Evolutionary conservation across 2,113 vertebrate genomes (phyloP).

Genomic region (Paracanthobrama guichenoti): DNA sequence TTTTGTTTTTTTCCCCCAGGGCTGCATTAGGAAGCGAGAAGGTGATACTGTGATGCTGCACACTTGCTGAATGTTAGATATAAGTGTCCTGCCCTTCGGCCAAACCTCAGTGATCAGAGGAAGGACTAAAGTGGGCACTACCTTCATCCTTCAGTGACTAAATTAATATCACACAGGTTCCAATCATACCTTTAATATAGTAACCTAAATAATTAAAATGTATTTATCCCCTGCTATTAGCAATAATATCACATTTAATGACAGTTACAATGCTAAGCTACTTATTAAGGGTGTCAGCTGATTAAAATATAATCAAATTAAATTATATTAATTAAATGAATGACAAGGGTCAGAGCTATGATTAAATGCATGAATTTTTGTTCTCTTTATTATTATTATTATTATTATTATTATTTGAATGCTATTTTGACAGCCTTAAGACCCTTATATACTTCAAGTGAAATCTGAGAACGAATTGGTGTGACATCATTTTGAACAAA

Average conservation of each 20-base stretch:
- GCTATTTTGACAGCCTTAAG: neutral
- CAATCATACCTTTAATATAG: neutral
- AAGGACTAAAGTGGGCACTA: neutral
- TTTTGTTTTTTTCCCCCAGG: too few species aligned
- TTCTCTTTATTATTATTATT: too few species aligned
- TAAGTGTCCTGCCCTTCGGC: neutral
- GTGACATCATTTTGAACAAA: too few species aligned
- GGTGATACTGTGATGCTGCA: neutral
- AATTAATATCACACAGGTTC: neutral
- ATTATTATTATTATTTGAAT: neutral
- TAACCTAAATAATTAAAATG: neutral
- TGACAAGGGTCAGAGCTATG: neutral
- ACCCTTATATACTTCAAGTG: too few species aligned
- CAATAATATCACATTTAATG: neutral
- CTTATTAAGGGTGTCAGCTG: neutral
- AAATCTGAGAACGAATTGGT: too few species aligned
- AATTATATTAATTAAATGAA: neutral
- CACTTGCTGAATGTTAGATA: constrained; percentile 6
- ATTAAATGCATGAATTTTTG: too few species aligned
- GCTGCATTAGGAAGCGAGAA: neutral
- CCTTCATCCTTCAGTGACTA: neutral
- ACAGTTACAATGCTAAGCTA: neutral
- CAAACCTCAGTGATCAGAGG: neutral
- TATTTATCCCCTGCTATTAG: neutral
- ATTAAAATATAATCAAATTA: neutral